Conservation (phyloP, 2,888 invertebrate species). For the Lordiphosa andalusiaca region DNA sequence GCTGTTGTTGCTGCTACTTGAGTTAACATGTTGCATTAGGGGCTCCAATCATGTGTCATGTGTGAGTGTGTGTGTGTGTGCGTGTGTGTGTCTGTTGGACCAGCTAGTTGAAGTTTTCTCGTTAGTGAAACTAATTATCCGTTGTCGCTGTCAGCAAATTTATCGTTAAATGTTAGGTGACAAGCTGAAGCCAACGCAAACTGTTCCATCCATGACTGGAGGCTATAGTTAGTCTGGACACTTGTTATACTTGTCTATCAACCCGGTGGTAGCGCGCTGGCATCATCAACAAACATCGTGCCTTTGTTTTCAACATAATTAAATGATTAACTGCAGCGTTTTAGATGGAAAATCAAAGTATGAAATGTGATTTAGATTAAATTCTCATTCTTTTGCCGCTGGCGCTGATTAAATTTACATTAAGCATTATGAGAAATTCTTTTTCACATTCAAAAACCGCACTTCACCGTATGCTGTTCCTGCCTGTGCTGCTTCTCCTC, state of each 20-base stretch:
- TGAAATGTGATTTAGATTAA: too few species aligned
- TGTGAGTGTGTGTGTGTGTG: conserved; percentile 22
- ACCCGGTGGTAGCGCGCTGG: too few species aligned
- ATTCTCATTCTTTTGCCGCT: not conserved
- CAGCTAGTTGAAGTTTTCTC: conserved; percentile 75
- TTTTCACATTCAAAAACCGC: conserved; percentile 42
- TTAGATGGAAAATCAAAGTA: too few species aligned
- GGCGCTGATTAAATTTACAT: conserved; percentile 52
- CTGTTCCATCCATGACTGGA: conserved; percentile 3
- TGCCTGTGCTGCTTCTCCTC: not conserved
- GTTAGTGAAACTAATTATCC: conserved; percentile 77
- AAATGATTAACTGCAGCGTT: too few species aligned
- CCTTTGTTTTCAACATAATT: not conserved
- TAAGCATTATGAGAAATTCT: conserved; percentile 32
- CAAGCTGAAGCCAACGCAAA: conserved; percentile 53
- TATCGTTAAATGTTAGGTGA: conserved; percentile 73
- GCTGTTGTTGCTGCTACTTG: conserved; percentile 51
- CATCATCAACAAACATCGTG: not conserved
- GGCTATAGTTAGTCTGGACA: not conserved
- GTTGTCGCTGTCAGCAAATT: conserved; percentile 75
- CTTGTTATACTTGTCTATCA: too few species aligned
- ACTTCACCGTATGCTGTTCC: conserved; percentile 44
- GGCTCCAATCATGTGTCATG: conserved; percentile 55
- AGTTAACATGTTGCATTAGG: conserved; percentile 70
- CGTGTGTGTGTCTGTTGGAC: conserved; percentile 17